A percentile compares a stretch with the other conserved stretches of the same genome.
Conservation (phyloP, 2,888 invertebrate genomes). For the Phaedon cochleariae region DNA sequence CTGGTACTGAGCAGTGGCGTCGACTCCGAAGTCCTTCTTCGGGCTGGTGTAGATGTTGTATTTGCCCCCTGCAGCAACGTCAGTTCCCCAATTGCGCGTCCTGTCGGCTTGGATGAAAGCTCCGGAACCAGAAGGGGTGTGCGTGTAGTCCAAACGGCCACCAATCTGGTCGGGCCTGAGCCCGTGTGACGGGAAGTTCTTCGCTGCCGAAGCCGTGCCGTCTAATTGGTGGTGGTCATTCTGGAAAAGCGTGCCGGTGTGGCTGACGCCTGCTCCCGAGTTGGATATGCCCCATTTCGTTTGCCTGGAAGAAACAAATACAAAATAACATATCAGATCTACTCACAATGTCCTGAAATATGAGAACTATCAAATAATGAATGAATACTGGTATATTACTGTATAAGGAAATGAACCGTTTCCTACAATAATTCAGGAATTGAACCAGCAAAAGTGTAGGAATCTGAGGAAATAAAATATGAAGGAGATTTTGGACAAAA, state of each 20-base stretch:
- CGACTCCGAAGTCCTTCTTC: slow-evolving; percentile 40
- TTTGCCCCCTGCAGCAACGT: slow-evolving; percentile 41
- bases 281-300: slow-evolving; percentile 26
- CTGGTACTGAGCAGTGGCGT: slow-evolving; percentile 44
- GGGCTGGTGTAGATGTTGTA: slow-evolving; percentile 36
- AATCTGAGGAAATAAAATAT: too few relatives aligned
- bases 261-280: slow-evolving; percentile 28
- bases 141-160: slow-evolving; percentile 46
- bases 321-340: too few relatives aligned
- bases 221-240: slow-evolving; percentile 44
- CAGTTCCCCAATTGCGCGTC: slow-evolving; percentile 45
- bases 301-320: slow-evolving; percentile 20
- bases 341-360: background rate
- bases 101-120: slow-evolving; percentile 45
- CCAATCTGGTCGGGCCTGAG: slow-evolving; percentile 44
- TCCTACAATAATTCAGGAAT: too few relatives aligned
- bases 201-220: slow-evolving; percentile 45
- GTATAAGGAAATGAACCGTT: too few relatives aligned
- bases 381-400: too few relatives aligned
- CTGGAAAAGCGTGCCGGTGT: slow-evolving; percentile 43
- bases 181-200: slow-evolving; percentile 43
- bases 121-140: slow-evolving; percentile 45
- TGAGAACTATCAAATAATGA: too few relatives aligned
- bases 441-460: too few relatives aligned
- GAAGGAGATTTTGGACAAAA: too few relatives aligned